Base-by-base conservation (phyloP, 2,113 vertebrate species). In the Lathamus discolor region DNA sequence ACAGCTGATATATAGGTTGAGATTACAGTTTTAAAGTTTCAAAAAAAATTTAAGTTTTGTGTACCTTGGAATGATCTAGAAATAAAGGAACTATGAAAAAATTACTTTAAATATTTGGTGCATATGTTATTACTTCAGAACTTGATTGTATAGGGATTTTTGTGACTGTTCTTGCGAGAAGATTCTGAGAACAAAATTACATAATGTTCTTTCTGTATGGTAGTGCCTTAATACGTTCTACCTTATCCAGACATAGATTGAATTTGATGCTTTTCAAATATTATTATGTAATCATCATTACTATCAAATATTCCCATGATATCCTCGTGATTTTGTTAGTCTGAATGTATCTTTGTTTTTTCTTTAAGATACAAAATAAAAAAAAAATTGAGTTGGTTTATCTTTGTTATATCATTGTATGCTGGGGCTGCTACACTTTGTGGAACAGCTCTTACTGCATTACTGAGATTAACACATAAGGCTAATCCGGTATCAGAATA, bases 371-470 rank as follows among this genome's bases (percentile, higher is more conserved):
- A 9, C 5, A 1, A 35, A 39, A 68, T 39, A 16, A 0, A n/a
- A 23, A 0, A 19, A 61, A 49, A n/a, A 4, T 0, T 1, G 4
- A 52, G 6, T 27, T 41, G 17, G 3, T 52, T 70, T 4, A 46
- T 83, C 27, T 62, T 29, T 9, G 1, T 85, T 83, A 23, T 5
- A 13, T 48, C 20, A 6, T 31, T 67, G 9, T 69, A 18, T 1
- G 0, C 10, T 35, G 24, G 6, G 15, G 23, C 66, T 49, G 44
- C 22, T 9, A 37, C 3, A 8, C 27, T 82, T 69, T 33, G 33
- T 88, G 68, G 39, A 68, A 63, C 35, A n/a, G 46, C 54, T 78
- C 25, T 66, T 49, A 37, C 11, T 52, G 17, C 6, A 2, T 55
- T 74, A 6, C 25, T 92, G 55, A 80, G 25, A 33, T 64, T 11